Conservation (phyloP, 1,140 invertebrate genomes). For the Cataglyphis hispanica region DNA sequence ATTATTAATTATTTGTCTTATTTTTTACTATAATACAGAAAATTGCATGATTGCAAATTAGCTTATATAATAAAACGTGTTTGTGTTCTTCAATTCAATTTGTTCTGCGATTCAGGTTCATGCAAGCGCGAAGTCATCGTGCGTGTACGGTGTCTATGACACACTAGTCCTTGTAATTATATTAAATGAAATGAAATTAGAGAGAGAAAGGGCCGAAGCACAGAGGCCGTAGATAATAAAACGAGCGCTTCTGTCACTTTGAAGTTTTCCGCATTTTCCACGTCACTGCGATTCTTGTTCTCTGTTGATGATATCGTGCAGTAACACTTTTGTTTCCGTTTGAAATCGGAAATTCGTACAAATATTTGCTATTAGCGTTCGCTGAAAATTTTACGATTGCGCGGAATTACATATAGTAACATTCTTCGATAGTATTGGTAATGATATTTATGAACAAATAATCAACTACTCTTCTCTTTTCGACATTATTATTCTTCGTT, state of each 20-base stretch:
- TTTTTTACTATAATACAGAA: neutral
- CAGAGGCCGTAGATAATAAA: constrained; percentile 53
- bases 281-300: constrained; percentile 60
- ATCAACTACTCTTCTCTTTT: constrained; percentile 21
- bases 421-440: constrained; percentile 10
- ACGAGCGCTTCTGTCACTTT: constrained; percentile 48
- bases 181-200: constrained; percentile 62
- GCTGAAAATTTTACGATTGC: constrained; percentile 51
- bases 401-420: constrained; percentile 37
- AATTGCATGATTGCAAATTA: constrained; percentile 47
- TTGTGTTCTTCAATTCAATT: constrained; percentile 22
- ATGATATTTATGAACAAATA: constrained; percentile 57
- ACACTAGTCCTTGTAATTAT: constrained; percentile 55
- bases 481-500: constrained; percentile 28
- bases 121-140: neutral
- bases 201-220: neutral
- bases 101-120: neutral
- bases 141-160: constrained; percentile 9
- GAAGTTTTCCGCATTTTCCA: constrained; percentile 60
- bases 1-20: constrained; percentile 15
- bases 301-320: constrained; percentile 60
- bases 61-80: constrained; percentile 39
- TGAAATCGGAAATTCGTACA: constrained; percentile 42
- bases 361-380: constrained; percentile 55
- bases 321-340: constrained; percentile 36